Conservation (phyloP, 2,797 vertebrate genomes). For the Aythya fuligula region DNA sequence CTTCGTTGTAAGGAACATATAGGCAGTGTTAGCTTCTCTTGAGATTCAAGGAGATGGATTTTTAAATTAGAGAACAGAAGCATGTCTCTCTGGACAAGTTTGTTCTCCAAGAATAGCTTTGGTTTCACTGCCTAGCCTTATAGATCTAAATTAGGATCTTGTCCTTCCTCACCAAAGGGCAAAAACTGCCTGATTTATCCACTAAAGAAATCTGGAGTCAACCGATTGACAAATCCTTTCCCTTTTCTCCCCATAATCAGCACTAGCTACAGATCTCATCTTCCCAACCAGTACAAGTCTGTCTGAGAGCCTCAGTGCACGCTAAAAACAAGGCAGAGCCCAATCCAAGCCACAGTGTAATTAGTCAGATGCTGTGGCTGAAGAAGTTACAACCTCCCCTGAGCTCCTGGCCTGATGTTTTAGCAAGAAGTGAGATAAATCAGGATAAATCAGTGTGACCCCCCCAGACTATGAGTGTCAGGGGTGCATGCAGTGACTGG, state of each 20-base stretch:
- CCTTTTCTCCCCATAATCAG: background rate
- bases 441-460: background rate
- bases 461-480: fast-evolving
- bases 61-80: slow-evolving; percentile 58
- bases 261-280: background rate
- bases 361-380: background rate
- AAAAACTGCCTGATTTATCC: slow-evolving; percentile 33
- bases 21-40: background rate
- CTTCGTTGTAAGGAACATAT: background rate
- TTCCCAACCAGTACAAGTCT: background rate
- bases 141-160: slow-evolving; percentile 64
- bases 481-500: background rate
- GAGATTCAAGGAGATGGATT: slow-evolving; percentile 19
- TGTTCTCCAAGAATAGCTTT: slow-evolving; percentile 65
- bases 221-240: background rate
- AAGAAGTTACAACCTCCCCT: background rate
- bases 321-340: background rate
- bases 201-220: background rate
- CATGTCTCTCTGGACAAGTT: slow-evolving; percentile 40
- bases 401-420: background rate
- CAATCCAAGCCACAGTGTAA: background rate
- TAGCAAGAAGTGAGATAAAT: background rate
- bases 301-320: background rate
- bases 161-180: slow-evolving; percentile 67
- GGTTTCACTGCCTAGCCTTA: slow-evolving; percentile 60